phyloP scores from a whole-genome alignment of 2,113 vertebrate species.

The Prietella phreatophila region DNA sequence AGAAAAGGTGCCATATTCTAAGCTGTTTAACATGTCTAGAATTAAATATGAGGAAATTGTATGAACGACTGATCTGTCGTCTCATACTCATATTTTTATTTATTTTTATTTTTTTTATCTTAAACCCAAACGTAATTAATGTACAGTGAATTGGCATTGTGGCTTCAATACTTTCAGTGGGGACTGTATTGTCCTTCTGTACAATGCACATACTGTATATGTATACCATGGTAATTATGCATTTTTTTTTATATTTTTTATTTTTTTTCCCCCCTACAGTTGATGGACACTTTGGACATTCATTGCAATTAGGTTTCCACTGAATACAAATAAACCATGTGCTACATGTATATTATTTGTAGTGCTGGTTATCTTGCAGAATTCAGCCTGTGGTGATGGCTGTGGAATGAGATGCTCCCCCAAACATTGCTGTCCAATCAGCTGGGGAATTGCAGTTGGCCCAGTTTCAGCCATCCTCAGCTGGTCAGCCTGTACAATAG shows the following conservation, averaged over 20 bases:
- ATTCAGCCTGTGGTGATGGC: slow-evolving; percentile 32
- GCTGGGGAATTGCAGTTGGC: slow-evolving; percentile 39
- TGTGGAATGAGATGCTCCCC: slow-evolving; percentile 33
- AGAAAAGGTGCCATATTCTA: too few relatives aligned
- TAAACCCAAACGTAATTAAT: too few relatives aligned
- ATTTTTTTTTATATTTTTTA: too few relatives aligned
- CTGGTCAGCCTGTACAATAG: slow-evolving; percentile 40
- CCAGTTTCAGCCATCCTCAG: slow-evolving; percentile 34
- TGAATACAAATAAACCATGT: slow-evolving; percentile 29
- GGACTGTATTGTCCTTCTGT: background rate
- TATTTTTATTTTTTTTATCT: too few relatives aligned
- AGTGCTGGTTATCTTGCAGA: slow-evolving; percentile 32
- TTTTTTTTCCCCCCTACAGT: background rate
- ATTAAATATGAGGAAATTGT: too few relatives aligned
- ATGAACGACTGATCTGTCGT: too few relatives aligned
- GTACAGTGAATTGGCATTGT: too few relatives aligned
- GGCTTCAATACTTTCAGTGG: too few relatives aligned
- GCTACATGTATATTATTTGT: slow-evolving; percentile 36
- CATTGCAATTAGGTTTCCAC: slow-evolving; percentile 20
- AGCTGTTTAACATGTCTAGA: too few relatives aligned
- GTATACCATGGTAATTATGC: background rate
- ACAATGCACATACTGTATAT: background rate
- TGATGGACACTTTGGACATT: slow-evolving; percentile 18
- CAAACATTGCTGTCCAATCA: slow-evolving; percentile 27
- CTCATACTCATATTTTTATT: too few relatives aligned